These are phyloP conservation scores for Barypeithes pellucidus DNA, from an alignment of 2,888 invertebrate genomes.

Conservation along the genomic window DNA sequence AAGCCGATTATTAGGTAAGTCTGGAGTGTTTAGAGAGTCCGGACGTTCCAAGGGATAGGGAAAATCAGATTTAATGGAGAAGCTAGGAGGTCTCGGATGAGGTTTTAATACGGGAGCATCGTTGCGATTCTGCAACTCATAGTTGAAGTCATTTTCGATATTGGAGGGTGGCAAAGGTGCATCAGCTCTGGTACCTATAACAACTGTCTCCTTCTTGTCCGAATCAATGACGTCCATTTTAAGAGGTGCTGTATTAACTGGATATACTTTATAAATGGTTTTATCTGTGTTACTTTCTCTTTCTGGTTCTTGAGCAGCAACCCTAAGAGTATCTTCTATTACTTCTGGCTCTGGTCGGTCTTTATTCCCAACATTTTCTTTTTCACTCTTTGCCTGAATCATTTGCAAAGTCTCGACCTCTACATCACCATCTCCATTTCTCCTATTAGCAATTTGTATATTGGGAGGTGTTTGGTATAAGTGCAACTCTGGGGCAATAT, in stretches of 20 bases:
- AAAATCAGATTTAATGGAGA: slow-evolving; percentile 74
- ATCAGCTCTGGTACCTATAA: slow-evolving; percentile 74
- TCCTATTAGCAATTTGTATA: slow-evolving; percentile 70
- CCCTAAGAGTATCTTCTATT: slow-evolving; percentile 48
- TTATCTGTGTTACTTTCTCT: slow-evolving; percentile 64
- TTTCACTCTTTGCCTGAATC: slow-evolving; percentile 75
- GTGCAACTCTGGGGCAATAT: slow-evolving; percentile 59
- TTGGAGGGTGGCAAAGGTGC: slow-evolving; percentile 69
- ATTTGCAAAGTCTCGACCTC: slow-evolving; percentile 80
- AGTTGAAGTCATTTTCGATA: slow-evolving; percentile 65
- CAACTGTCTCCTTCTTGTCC: slow-evolving; percentile 73
- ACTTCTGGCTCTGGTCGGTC: slow-evolving; percentile 17
- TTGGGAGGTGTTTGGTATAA: slow-evolving; percentile 69
- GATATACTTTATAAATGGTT: slow-evolving; percentile 74
- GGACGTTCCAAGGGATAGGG: slow-evolving; percentile 79
- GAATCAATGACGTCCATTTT: slow-evolving; percentile 70
- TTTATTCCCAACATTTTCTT: slow-evolving; percentile 62
- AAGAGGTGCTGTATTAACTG: slow-evolving; percentile 73
- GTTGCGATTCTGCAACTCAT: slow-evolving; percentile 69
- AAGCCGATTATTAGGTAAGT: slow-evolving; percentile 67
- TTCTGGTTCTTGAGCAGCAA: slow-evolving; percentile 50
- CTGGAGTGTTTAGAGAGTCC: slow-evolving; percentile 70
- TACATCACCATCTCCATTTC: slow-evolving; percentile 72
- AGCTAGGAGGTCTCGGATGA: slow-evolving; percentile 63
- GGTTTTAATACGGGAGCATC: slow-evolving; percentile 70